Evolutionary conservation across 2,113 vertebrate species (phyloP).

Genomic region (Thalassoma bifasciatum): DNA sequence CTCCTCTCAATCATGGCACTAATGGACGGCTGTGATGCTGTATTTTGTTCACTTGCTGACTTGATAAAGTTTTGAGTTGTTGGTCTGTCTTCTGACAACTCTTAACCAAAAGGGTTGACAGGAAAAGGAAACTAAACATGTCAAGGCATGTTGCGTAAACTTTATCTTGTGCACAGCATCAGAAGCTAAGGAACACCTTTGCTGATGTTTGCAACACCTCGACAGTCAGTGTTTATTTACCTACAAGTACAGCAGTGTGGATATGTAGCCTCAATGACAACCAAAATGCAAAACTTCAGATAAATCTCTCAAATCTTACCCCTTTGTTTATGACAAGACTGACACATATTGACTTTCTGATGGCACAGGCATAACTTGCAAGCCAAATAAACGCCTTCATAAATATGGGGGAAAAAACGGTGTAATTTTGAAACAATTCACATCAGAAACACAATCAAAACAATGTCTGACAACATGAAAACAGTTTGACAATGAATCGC

Average conservation of each 20-base stretch:
- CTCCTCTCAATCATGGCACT: conserved; percentile 24
- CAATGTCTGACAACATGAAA: too few species aligned
- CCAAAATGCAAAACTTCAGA: not conserved
- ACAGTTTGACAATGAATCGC: too few species aligned
- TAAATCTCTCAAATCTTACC: not conserved
- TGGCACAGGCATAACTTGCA: not conserved
- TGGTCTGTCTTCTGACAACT: not conserved
- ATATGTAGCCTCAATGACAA: too few species aligned
- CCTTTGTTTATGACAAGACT: not conserved
- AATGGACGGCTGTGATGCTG: not conserved
- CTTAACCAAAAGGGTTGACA: not conserved
- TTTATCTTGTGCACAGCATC: not conserved
- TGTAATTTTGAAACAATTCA: too few species aligned
- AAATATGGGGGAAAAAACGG: too few species aligned
- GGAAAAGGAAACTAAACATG: not conserved
- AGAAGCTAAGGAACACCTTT: not conserved
- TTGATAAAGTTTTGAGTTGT: not conserved
- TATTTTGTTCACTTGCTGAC: not conserved
- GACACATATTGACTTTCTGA: not conserved
- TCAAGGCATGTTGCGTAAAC: not conserved
- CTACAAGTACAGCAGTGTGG: too few species aligned
- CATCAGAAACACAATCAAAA: too few species aligned
- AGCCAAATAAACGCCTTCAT: not conserved
- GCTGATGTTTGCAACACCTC: not conserved
- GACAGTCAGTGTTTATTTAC: too few species aligned